Evolutionary conservation across 2,797 vertebrate species (phyloP), one percentile per base, ranked within the genome.

Genomic region (Crocidura indochinensis): DNA sequence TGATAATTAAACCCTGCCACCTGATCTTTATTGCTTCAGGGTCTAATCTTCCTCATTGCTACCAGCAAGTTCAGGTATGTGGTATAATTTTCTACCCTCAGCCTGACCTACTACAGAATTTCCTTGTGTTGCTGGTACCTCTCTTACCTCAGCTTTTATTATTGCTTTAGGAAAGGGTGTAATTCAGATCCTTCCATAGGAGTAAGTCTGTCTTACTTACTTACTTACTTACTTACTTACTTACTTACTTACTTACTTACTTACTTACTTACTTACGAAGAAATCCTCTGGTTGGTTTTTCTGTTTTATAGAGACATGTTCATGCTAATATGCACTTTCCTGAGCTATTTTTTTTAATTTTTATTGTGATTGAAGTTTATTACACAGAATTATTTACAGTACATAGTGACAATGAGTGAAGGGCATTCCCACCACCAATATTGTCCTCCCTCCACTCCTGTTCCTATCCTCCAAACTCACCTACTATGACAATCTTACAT

Each of bases 71-170:
- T 9, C 29, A 67, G 71, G 65, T 60, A 17, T 47, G 9, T 75
- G 51, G 49, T 60, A n/a, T 38, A n/a, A 72, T 67, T 83, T 90
- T 64, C 72, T 67, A 87, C 46, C 31, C 65, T 71, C 6, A 31
- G 27, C 27, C 26, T 73, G 56, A 27, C 24, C 47, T 47, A n/a
- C 27, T 47, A 24, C 8, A 29, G 44, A 65, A 65, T 53, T 68
- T 67, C 72, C n/a, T 51, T 65, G 31, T 75, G 60, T 64, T 68
- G 31, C 6, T 68, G 31, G 3, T 46, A 27, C 31, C 62, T 26
- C 10, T 49, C 22, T 84, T 62, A 56, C 24, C 17, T 69, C 27
- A 10, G 4, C 64, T 62, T 76, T 44, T 38, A 27, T 68, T 60
- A 75, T 4, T 60, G 27, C 14, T 83, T 90, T 76, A 31, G 79